Base-by-base conservation (phyloP, 2,113 vertebrate genomes). In the Neolamprologus tretocephalus region DNA sequence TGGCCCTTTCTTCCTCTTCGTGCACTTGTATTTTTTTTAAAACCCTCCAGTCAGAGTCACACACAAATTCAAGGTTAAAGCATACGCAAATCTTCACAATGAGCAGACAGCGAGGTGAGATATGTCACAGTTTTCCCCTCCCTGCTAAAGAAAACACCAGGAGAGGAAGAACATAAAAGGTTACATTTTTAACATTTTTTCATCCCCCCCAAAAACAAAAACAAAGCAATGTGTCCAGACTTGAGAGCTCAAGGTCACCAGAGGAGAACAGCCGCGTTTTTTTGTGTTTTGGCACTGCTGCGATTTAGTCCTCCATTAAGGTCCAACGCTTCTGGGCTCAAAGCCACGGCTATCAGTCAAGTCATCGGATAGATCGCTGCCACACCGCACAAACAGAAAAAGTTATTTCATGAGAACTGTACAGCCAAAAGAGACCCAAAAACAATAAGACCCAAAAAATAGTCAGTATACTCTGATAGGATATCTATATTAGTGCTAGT, bases 261-360 rank as follows among this genome's bases (percentile, higher is more conserved):
- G 57, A 87, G 12, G 28, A 78, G 31, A 81, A 66, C 66, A 63
- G 82, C 49, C 23, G 6, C 33, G 71, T 33, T 53, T 92, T 83
- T 53, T 78, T 37, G 19, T 45, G 78, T 91, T 95, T 96, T 96
- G 93, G 94, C 94, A 93, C 93, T 17, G 80, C 51, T 42, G 82
- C 14, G 26, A 86, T 75, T 9, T 37, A 86, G 85, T 94, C 92
- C 86, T 92, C 66, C 81, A 80, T 87, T 63, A 71, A 12, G 21
- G 84, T 73, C 92, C 83, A 85, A 53, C 79, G 51, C 81, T 84
- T 61, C 19, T 84, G 51, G 9, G 42, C 78, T 84, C n/a, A 58
- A 85, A 75, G 80, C 82, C 87, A 10, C 17, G 13, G 61, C 73
- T 47, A 47, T 88, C 68, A 68, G 51, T 91, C 89, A 87, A 89